Percentiles rank a stretch among this genome's conserved stretches.
phyloP scores from a whole-genome alignment of 2,113 vertebrate species.

The Clarias magur region DNA sequence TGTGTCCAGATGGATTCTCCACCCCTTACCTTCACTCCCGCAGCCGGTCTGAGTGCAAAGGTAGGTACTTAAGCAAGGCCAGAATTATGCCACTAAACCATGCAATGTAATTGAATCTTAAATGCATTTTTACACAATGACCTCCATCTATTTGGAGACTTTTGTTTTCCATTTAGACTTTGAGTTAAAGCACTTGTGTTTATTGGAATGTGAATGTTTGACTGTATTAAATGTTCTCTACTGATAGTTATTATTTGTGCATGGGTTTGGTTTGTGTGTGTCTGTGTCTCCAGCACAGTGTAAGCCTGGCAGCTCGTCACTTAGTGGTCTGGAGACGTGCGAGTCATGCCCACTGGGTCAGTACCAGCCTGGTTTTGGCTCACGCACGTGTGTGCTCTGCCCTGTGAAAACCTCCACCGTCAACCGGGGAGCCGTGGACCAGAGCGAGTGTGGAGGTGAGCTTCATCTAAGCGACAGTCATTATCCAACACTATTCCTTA shows the following conservation, averaged over 20 bases:
- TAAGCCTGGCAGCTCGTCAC: constrained; percentile 90
- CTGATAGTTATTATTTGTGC: neutral
- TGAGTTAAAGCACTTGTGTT: neutral
- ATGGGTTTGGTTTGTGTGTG: constrained; percentile 27
- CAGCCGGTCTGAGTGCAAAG: constrained; percentile 87
- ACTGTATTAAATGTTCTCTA: neutral
- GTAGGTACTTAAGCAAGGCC: constrained; percentile 60
- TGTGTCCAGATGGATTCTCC: constrained; percentile 83
- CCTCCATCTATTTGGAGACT: neutral
- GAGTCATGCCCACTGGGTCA: constrained; percentile 92
- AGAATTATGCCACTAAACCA: neutral
- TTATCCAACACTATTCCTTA: neutral
- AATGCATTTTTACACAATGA: neutral
- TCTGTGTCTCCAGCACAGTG: constrained; percentile 82
- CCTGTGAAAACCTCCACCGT: constrained; percentile 86
- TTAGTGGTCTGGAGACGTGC: constrained; percentile 91
- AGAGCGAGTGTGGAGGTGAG: constrained; percentile 91
- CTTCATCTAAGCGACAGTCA: neutral
- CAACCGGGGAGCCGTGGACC: constrained; percentile 86
- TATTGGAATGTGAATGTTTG: neutral
- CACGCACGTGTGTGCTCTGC: constrained; percentile 82
- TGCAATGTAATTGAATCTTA: neutral
- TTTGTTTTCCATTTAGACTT: no score
- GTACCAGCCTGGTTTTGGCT: constrained; percentile 83
- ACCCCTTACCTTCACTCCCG: constrained; percentile 93